Evolutionary conservation across 2,113 vertebrate genomes (phyloP).

Genomic region (Dipodomys spectabilis): DNA sequence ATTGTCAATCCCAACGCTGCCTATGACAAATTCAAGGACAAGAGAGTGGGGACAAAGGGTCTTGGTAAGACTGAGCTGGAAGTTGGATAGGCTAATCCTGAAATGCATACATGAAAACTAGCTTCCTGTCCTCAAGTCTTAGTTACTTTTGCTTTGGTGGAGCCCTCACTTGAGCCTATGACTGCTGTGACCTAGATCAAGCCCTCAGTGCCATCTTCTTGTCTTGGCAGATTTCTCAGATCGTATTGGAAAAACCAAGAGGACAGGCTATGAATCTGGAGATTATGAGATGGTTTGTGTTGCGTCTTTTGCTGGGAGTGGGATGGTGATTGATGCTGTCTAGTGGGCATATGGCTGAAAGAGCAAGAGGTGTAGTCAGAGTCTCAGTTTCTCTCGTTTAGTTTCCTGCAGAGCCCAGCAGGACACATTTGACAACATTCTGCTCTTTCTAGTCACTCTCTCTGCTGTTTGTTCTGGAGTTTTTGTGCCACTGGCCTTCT

Average conservation of each 20-base stretch:
- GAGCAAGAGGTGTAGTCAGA: background rate
- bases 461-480: background rate
- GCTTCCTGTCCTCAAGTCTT: background rate
- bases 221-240: conserved; percentile 94
- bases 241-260: conserved; percentile 92
- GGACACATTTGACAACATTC: background rate
- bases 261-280: conserved; percentile 95
- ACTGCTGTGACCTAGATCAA: background rate
- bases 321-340: background rate
- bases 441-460: background rate
- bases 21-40: conserved; percentile 98
- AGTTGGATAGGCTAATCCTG: background rate
- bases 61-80: conserved; percentile 89
- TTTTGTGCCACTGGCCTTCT: background rate
- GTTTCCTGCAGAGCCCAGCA: background rate
- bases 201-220: conserved; percentile 14
- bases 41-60: conserved; percentile 93
- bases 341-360: background rate
- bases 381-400: background rate
- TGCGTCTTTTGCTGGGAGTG: background rate
- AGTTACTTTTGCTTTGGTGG: background rate
- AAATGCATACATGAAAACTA: background rate
- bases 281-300: conserved; percentile 94
- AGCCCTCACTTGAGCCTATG: background rate
- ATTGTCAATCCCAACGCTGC: conserved; percentile 99